These are phyloP conservation scores for Hirundo rustica DNA, from an alignment of 2,797 vertebrate genomes.

Conservation along the genomic window DNA sequence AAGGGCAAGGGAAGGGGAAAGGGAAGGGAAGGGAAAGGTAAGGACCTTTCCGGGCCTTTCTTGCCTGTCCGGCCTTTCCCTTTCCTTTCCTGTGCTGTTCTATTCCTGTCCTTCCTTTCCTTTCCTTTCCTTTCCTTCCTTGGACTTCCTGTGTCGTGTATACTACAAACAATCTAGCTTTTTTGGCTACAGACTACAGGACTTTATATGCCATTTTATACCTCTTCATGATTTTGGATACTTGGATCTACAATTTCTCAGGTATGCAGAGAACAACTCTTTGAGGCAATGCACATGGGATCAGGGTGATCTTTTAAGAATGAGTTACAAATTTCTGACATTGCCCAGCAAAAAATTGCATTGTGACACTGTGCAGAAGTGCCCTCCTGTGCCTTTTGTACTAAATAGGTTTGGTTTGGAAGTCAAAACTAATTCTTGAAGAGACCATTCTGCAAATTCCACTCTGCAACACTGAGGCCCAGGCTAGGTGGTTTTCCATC, in stretches of 20 bases:
- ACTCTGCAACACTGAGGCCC: neutral
- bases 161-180: too few species aligned
- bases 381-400: neutral
- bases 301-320: neutral
- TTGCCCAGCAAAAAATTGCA: neutral
- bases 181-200: neutral
- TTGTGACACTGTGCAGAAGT: neutral
- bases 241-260: neutral
- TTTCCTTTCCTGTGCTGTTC: too few species aligned
- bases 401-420: neutral
- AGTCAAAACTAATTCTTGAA: neutral
- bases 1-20: neutral
- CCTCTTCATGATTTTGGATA: neutral
- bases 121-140: too few species aligned
- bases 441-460: neutral
- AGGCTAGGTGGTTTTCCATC: neutral
- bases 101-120: too few species aligned
- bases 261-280: neutral
- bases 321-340: neutral
- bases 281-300: neutral
- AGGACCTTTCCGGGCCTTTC: too few species aligned
- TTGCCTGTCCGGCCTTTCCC: too few species aligned
- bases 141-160: too few species aligned
- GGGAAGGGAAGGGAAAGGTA: neutral
- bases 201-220: neutral